Base-by-base conservation (phyloP, 2,113 vertebrate genomes). In the Urocynchramus pylzowi region DNA sequence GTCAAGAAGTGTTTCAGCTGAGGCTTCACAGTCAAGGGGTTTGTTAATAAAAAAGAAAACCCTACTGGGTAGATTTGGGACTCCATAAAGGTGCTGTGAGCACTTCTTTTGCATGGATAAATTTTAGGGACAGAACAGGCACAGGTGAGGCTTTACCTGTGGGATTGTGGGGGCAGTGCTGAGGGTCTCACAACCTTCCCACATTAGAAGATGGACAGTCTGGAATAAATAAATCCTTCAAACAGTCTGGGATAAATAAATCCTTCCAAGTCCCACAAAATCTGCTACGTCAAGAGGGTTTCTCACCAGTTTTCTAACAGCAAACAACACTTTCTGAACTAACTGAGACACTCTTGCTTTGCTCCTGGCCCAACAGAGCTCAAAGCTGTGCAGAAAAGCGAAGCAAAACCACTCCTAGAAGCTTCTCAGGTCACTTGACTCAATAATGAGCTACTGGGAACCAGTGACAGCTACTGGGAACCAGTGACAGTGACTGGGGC, bases 21-120 rank as follows among this genome's bases (percentile, higher is more conserved):
- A 93, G 87, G 94, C 93, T 97, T 97, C 97, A 74, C 92, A 96
- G 96, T 87, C 97, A 97, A 97, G 96, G 78, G 90, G 86, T 30
- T 79, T 33, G 71, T 35, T 94, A 15, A 41, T 3, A 6, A 52
- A 35, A 59, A 44, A 27, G 42, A 70, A 59, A 86, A 28, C 6
- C 77, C 79, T 37, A 16, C 82, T 47, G 70, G 70, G 39, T 26
- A 28, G 49, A 84, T 60, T 27, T 49, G 16, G 44, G 56, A 2
- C 44, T 68, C 49, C n/a, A 7, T 16, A 23, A 39, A 71, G 92
- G 82, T 20, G 71, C 37, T 45, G 76, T 1, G 8, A 52, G 10
- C 12, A 0, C 21, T n/a, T 44, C n/a, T 50, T 52, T 28, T 18
- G 15, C 11, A 13, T 0, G 33, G 70, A 33, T 22, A 4, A 4